Base-by-base conservation (phyloP, 2,888 invertebrate genomes). In the Yponomeuta evonymella region DNA sequence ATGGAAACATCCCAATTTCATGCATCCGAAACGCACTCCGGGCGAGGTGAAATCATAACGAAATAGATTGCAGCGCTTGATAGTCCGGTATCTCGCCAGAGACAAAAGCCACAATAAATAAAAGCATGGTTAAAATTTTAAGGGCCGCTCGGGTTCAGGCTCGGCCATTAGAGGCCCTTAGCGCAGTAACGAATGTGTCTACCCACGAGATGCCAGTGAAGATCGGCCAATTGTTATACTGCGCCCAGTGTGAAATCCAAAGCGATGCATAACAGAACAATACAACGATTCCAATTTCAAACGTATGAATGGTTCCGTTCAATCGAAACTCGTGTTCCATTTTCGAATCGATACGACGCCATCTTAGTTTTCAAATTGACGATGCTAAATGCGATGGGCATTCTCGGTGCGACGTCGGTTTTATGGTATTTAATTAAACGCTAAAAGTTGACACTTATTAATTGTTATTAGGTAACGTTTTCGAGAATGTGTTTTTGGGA, bases 151-250 rank as follows among this genome's bases (percentile, higher is more conserved):
- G 80, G 81, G 82, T 80, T 79, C 81, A 79, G 81, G 76, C 80
- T 82, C 77, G 80, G 84, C 90, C 84, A 89, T 90, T 90, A 90
- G 86, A 84, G 91, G 78, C 90, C 90, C 90, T 90, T 89, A 90
- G 86, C 82, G 84, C 75, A 75, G 81, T 84, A 86, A 85, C 85
- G 83, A 86, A 84, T 82, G 86, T 81, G 79, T 79, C 81, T 77
- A 58, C 81, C 75, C 74, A 73, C 75, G 79, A 86, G 88, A 88
- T 88, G 85, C 85, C 80, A 81, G 76, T 79, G 79, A 82, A 86
- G 87, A 89, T 83, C 84, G 78, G 78, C 80, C 86, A 87, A 86
- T 87, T 87, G 88, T 88, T 84, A 58, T 58, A 77, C 79, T 77
- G 83, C 77, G 83, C 77, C 77, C 76, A 76, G 88, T 85, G 87